Base-by-base conservation (phyloP, 2,113 vertebrate species). In the Sinocyclocheilus grahami region DNA sequence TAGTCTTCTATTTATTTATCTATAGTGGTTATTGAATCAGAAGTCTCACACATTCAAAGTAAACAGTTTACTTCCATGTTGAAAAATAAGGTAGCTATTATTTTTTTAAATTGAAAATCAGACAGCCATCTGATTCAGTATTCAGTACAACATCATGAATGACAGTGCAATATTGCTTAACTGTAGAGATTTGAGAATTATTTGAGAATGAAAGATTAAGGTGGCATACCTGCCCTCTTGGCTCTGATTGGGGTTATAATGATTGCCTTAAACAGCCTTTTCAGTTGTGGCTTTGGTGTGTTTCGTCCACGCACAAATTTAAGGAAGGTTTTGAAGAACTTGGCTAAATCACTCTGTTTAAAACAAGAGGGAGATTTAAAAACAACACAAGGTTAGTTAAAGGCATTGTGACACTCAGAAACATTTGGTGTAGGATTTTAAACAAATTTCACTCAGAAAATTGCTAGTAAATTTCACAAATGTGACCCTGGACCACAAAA, bases 281-380 rank as follows among this genome's bases (percentile, higher is more conserved):
- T 88, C 83, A 78, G 7, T 71, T 51, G 87, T 22, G 4, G 13
- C 22, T 84, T 81, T 4, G 42, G 51, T 22, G 86, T 86, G n/a
- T 78, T 88, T 9, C 22, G 51, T 63, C 3, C 12, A 18, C 84
- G 65, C 55, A 89, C 20, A 14, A 7, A 12, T 86, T 69, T 82
- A 13, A 90, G 4, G 84, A 88, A 90, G 14, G 4, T 20, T 75
- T 85, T 90, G 46, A 90, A 60, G 76, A 87, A 90, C 5, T 12
- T 78, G 12, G 0, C 2, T 67, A 42, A 63, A 33, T 82, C 71
- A 1, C 0, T 65, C 89, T 90, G 75, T 67, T 65, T 24, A 65
- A 85, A 76, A 53, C 27, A 84, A 27, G 12, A 62, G 2, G 1
- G 11, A 5, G 0, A 5, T 63, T 10, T 2, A 46, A 18, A 46